phyloP scores from a whole-genome alignment of 2,113 vertebrate genomes.

The Circaetus gallicus region DNA sequence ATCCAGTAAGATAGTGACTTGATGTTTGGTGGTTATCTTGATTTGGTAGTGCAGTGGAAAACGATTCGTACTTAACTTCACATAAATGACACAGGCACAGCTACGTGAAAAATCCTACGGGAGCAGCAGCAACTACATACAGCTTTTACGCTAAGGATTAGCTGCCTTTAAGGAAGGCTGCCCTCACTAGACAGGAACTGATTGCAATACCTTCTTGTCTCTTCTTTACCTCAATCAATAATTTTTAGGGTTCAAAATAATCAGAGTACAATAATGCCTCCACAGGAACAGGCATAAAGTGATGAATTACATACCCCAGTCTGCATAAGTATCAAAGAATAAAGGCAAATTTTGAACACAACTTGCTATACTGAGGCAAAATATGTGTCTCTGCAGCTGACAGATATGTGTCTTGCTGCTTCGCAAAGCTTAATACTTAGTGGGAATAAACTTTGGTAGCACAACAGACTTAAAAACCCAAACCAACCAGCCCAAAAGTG shows the following conservation, averaged over 20 bases:
- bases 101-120: neutral
- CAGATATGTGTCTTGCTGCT: neutral
- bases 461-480: neutral
- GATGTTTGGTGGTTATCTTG: constrained; percentile 30
- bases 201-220: constrained; percentile 16
- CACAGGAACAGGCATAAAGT: neutral
- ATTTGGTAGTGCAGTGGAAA: constrained; percentile 17
- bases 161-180: neutral
- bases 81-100: neutral
- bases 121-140: neutral
- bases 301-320: neutral
- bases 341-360: neutral
- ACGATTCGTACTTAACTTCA: neutral
- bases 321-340: neutral
- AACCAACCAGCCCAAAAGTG: neutral
- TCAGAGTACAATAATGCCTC: constrained; percentile 24
- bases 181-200: constrained; percentile 5
- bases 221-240: constrained; percentile 45
- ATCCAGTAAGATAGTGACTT: neutral
- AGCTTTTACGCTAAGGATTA: constrained; percentile 33
- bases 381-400: neutral
- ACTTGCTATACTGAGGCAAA: neutral
- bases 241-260: constrained; percentile 41
- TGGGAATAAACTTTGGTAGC: neutral
- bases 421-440: neutral